A percentile compares a stretch with the other conserved stretches of the same genome.
These are phyloP conservation scores for Atlantisia rogersi DNA, from an alignment of 2,113 vertebrate species.

Conservation along the genomic window DNA sequence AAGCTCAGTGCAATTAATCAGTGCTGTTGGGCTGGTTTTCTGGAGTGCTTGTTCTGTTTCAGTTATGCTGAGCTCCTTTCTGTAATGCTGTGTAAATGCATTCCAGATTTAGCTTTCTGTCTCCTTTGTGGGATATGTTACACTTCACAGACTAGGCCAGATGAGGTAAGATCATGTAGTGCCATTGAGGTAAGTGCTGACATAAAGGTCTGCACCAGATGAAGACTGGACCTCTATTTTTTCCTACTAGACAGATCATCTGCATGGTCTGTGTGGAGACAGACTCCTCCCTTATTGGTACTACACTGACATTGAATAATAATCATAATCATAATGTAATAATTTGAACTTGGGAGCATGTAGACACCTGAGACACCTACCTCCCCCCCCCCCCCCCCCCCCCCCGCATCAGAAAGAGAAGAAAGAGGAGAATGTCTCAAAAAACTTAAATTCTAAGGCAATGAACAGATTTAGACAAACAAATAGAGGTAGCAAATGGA, in stretches of 20 bases:
- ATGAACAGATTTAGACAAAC: not conserved
- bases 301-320: not conserved
- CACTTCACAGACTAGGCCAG: not conserved
- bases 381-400: rapidly evolving
- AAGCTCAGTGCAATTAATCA: not conserved
- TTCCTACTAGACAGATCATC: not conserved
- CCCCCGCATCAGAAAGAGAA: not conserved
- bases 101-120: slow-evolving; percentile 26
- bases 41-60: not conserved
- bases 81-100: not conserved
- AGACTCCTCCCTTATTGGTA: not conserved
- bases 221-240: not conserved
- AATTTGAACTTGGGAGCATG: not conserved
- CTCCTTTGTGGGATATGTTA: not conserved
- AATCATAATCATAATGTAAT: not conserved
- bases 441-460: not conserved
- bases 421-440: not conserved
- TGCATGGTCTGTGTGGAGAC: not conserved
- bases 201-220: not conserved
- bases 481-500: not conserved
- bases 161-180: not conserved
- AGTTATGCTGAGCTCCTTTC: not conserved
- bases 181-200: not conserved
- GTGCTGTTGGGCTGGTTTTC: not conserved
- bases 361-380: too few relatives aligned